Evolutionary conservation across 2,797 vertebrate species (phyloP).

Genomic region (Crypturellus tataupa): DNA sequence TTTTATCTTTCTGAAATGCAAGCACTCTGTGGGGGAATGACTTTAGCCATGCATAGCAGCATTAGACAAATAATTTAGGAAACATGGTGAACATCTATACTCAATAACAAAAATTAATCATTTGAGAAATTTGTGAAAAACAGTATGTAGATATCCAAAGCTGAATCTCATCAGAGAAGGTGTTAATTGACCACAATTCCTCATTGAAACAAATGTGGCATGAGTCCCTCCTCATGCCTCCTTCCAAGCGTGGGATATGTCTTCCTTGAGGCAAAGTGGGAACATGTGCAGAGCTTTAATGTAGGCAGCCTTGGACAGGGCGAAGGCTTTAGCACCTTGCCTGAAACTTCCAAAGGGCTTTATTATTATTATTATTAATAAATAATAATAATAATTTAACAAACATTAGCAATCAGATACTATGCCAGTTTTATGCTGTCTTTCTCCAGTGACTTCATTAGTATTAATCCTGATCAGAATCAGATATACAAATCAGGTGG

Average conservation of each 20-base stretch:
- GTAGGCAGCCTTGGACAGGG: rapidly evolving
- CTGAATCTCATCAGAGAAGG: not conserved
- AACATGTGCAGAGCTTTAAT: rapidly evolving
- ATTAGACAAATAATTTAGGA: not conserved
- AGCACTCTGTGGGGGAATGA: not conserved
- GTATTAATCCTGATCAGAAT: not conserved
- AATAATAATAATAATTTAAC: not conserved
- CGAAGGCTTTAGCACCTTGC: rapidly evolving
- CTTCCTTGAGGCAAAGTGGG: not conserved
- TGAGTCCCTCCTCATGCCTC: not conserved
- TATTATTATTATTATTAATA: not conserved
- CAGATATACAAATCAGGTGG: no score
- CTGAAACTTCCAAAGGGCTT: not conserved
- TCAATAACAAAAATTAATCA: not conserved
- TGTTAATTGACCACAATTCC: not conserved
- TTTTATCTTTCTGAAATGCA: not conserved
- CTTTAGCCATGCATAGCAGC: not conserved
- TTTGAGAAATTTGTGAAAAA: not conserved
- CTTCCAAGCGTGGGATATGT: not conserved
- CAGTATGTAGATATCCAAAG: not conserved
- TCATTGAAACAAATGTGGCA: not conserved
- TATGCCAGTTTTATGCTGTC: not conserved
- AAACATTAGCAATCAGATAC: not conserved
- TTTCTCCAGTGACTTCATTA: not conserved
- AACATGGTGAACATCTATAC: not conserved